Percentiles rank a stretch among this genome's conserved stretches.
Conservation (phyloP, 1,140 invertebrate genomes). For the Trialeurodes vaporariorum region DNA sequence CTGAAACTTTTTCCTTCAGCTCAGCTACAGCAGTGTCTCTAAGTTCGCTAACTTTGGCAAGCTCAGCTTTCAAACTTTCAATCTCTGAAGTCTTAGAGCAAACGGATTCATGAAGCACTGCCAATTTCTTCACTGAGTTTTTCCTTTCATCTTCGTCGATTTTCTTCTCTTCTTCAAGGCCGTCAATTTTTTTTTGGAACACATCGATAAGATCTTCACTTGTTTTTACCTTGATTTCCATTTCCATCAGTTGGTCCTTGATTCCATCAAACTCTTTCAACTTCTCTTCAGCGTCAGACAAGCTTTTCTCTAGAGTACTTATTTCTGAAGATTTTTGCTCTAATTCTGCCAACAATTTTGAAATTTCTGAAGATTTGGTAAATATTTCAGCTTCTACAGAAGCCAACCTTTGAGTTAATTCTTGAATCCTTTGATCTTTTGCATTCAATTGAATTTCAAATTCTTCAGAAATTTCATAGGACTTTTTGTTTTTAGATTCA, state of each 20-base stretch:
- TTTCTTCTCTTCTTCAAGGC: neutral
- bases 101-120: neutral
- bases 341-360: neutral
- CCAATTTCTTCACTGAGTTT: neutral
- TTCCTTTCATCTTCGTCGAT: neutral
- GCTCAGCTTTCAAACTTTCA: neutral
- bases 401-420: neutral
- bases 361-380: neutral
- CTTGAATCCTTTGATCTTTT: no score
- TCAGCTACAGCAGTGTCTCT: neutral
- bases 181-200: neutral
- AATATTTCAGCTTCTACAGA: neutral
- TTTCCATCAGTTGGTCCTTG: neutral
- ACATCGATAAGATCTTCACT: neutral
- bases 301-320: neutral
- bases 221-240: neutral
- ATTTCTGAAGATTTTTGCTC: neutral
- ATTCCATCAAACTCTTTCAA: neutral
- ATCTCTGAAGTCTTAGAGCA: neutral
- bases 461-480: no score
- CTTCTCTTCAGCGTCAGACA: neutral
- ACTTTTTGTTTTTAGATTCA: no score
- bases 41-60: neutral
- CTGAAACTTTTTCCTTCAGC: neutral
- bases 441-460: no score